A percentile compares a stretch with the other conserved stretches of the same genome.
These are phyloP conservation scores for Chrysemys picta DNA, from an alignment of 2,113 vertebrate species.

Conservation along the genomic window DNA sequence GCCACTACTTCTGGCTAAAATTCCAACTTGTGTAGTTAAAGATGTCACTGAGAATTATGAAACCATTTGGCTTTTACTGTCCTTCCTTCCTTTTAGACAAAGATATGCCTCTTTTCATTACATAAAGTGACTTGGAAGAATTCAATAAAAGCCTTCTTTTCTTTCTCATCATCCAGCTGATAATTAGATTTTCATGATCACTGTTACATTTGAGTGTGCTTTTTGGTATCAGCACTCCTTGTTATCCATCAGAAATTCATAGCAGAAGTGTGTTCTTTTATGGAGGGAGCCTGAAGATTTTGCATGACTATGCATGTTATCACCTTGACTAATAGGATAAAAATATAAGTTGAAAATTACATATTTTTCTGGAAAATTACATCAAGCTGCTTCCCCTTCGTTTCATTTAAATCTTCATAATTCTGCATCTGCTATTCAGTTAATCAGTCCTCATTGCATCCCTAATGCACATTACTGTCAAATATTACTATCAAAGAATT, in stretches of 20 bases:
- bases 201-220: not conserved
- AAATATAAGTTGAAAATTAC: not conserved
- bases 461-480: not conserved
- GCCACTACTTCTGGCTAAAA: not conserved
- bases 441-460: not conserved
- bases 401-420: not conserved
- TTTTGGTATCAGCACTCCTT: not conserved
- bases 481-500: not conserved
- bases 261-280: not conserved
- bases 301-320: not conserved
- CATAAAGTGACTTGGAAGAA: not conserved
- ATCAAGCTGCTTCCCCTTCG: not conserved
- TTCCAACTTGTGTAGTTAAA: not conserved
- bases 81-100: not conserved
- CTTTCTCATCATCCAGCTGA: not conserved
- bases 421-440: not conserved
- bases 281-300: not conserved
- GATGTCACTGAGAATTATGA: not conserved
- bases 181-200: not conserved
- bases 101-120: not conserved
- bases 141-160: not conserved
- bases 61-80: not conserved
- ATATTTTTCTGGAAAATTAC: not conserved
- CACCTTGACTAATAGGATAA: not conserved
- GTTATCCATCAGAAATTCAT: not conserved